Conservation (phyloP, 2,113 vertebrate species). For the Ammodytes dubius region DNA sequence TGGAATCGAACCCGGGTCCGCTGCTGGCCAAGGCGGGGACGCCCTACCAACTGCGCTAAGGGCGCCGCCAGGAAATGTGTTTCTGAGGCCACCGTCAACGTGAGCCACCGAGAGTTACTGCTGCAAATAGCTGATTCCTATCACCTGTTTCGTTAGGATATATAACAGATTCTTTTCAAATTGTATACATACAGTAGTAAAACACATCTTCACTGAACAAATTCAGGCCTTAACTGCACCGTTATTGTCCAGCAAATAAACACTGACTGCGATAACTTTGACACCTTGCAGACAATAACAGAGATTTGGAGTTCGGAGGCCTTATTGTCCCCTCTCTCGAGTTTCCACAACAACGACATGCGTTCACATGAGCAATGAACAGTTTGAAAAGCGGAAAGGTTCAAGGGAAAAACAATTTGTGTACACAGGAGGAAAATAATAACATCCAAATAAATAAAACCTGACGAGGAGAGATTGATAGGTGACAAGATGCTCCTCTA, state of each 20-base stretch:
- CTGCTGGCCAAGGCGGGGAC: no score
- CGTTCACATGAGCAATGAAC: conserved; percentile 50
- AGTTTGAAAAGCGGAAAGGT: conserved; percentile 58
- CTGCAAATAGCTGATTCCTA: conserved; percentile 37
- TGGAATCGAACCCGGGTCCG: no score
- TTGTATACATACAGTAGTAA: conserved; percentile 14
- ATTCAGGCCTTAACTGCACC: conserved; percentile 50
- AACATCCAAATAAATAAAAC: conserved; percentile 70
- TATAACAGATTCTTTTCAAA: conserved; percentile 44
- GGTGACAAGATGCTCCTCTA: conserved; percentile 72
- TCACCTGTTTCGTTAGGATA: conserved; percentile 52
- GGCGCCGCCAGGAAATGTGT: neutral
- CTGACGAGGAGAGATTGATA: conserved; percentile 75
- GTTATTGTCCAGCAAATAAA: conserved; percentile 69
- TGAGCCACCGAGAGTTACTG: conserved; percentile 50
- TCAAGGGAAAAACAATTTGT: conserved; percentile 65
- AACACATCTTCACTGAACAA: conserved; percentile 42
- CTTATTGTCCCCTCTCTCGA: conserved; percentile 64
- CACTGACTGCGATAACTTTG: conserved; percentile 64
- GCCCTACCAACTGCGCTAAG: no score
- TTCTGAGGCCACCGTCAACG: conserved; percentile 38
- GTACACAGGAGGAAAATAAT: conserved; percentile 66
- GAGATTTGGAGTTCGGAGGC: conserved; percentile 61
- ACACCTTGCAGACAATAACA: conserved; percentile 71
- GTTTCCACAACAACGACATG: conserved; percentile 57